These are phyloP conservation scores for Thyatira batis DNA, from an alignment of 2,888 invertebrate genomes.

Conservation along the genomic window DNA sequence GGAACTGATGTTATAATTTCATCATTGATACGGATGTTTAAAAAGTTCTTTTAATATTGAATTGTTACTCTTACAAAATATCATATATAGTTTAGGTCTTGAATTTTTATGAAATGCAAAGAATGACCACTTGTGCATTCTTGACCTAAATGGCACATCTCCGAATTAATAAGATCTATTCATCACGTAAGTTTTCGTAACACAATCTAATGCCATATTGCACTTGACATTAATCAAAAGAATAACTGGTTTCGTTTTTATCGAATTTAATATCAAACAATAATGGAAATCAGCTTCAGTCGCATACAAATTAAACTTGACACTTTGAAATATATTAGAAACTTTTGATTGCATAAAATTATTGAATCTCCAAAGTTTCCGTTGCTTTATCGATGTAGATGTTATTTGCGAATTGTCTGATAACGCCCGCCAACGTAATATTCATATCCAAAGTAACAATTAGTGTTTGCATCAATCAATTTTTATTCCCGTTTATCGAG, in stretches of 20 bases:
- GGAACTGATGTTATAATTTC: no score
- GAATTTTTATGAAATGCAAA: background rate
- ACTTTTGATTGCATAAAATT: background rate
- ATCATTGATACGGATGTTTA: no score
- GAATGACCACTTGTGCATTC: constrained; percentile 4
- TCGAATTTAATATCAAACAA: background rate
- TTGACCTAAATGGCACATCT: constrained; percentile 1
- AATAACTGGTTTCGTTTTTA: background rate
- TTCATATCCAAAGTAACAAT: background rate
- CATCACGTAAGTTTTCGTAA: background rate
- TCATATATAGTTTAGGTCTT: background rate
- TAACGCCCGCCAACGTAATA: background rate
- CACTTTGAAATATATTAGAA: background rate
- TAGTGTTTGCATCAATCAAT: background rate
- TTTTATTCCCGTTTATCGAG: constrained; percentile 23
- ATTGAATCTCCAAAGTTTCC: background rate
- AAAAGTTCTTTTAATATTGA: no score
- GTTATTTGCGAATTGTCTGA: background rate
- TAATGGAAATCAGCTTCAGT: background rate
- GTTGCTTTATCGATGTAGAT: background rate
- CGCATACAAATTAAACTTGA: background rate
- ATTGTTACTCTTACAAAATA: background rate
- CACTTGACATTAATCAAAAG: background rate
- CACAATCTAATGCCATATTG: background rate
- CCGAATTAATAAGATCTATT: background rate